A percentile compares a stretch with the other conserved stretches of the same genome.
Conservation (phyloP, 2,888 invertebrate genomes). For the Andricus curvator region DNA sequence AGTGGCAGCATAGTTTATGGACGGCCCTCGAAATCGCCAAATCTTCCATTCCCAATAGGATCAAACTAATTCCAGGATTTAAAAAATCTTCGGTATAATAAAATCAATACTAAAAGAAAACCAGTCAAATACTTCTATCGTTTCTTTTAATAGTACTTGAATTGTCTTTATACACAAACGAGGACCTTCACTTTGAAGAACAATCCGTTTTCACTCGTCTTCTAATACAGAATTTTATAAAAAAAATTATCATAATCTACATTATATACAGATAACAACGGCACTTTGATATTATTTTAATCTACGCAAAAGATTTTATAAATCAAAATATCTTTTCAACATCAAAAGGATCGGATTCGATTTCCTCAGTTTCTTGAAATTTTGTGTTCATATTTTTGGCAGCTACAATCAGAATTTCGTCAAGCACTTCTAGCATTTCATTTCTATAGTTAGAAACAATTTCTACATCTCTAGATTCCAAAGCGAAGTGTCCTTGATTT, state of each 20-base stretch:
- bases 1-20: no score
- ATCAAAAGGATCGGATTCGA: not conserved
- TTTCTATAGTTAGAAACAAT: not conserved
- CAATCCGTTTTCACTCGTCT: not conserved
- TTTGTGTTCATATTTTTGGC: not conserved
- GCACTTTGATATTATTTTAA: not conserved
- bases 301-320: not conserved
- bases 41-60: no score
- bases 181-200: not conserved
- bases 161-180: not conserved
- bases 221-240: not conserved
- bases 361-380: not conserved
- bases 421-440: not conserved
- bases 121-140: not conserved
- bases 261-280: not conserved
- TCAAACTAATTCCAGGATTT: no score
- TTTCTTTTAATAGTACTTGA: not conserved
- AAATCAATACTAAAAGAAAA: not conserved
- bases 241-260: not conserved
- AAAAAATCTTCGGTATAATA: not conserved
- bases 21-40: not conserved
- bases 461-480: not conserved
- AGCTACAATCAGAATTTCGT: not conserved
- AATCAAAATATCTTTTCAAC: not conserved
- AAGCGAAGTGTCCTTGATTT: conserved; percentile 69